Evolutionary conservation across 2,888 invertebrate species (phyloP).

Genomic region (Dysmachus trigonus): DNA sequence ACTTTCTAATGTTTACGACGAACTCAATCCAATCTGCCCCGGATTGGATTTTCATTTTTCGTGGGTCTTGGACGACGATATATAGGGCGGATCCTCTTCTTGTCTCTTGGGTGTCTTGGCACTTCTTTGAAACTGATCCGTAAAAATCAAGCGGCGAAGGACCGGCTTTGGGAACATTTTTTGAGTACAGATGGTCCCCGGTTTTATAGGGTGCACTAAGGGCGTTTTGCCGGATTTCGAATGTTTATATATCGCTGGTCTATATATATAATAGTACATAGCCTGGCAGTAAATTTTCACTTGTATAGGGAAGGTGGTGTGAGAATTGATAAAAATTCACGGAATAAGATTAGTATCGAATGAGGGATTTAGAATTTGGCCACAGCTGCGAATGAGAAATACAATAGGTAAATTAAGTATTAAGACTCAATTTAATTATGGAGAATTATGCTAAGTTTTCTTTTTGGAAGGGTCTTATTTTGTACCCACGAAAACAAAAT

Average conservation of each 20-base stretch:
- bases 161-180: background rate
- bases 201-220: background rate
- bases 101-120: background rate
- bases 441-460: no score
- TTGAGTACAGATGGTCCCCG: background rate
- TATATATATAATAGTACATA: no score
- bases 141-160: background rate
- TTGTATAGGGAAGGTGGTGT: background rate
- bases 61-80: background rate
- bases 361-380: background rate
- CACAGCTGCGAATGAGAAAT: background rate
- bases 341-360: background rate
- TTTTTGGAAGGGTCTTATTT: no score
- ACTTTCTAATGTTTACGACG: constrained; percentile 4
- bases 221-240: background rate
- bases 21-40: background rate
- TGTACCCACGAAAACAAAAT: no score
- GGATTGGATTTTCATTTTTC: background rate
- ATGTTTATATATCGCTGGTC: no score
- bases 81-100: background rate
- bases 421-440: no score
- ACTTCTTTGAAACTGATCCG: background rate
- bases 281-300: background rate
- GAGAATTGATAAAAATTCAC: background rate
- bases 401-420: no score